Conservation (phyloP, 2,113 vertebrate genomes). For the Gopherus flavomarginatus region DNA sequence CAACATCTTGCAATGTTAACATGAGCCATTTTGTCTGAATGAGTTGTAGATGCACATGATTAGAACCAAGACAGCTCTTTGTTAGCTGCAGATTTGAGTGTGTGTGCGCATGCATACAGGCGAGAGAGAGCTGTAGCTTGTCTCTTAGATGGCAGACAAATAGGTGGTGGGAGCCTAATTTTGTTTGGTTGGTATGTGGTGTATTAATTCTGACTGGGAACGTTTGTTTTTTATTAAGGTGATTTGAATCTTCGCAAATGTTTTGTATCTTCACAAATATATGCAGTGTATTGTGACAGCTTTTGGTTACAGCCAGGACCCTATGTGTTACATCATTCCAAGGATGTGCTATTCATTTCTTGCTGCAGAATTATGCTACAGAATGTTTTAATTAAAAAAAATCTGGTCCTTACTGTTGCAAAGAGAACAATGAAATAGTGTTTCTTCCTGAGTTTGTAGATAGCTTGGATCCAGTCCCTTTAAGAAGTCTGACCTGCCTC, state of each 20-base stretch:
- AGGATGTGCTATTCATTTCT: neutral
- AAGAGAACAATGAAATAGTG: neutral
- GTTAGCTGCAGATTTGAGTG: neutral
- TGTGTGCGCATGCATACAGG: neutral
- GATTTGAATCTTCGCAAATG: neutral
- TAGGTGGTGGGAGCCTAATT: neutral
- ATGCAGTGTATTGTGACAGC: neutral
- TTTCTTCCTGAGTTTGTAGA: neutral
- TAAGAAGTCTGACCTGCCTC: neutral
- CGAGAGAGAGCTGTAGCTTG: neutral
- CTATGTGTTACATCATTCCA: neutral
- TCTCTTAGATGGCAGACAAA: neutral
- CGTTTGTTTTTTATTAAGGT: neutral
- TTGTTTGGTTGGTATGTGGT: neutral
- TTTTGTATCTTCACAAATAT: neutral
- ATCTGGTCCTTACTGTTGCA: neutral
- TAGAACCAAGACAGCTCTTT: neutral
- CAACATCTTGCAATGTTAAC: neutral
- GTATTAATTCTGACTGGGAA: neutral
- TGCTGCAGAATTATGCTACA: neutral
- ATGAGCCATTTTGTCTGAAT: neutral
- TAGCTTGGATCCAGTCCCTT: neutral
- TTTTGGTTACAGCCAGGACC: neutral
- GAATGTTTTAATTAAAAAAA: neutral
- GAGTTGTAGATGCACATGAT: neutral